Evolutionary conservation across 2,113 vertebrate genomes (phyloP), one percentile per base, ranked within the genome.

Genomic region (Corythoichthys haematopterus): DNA sequence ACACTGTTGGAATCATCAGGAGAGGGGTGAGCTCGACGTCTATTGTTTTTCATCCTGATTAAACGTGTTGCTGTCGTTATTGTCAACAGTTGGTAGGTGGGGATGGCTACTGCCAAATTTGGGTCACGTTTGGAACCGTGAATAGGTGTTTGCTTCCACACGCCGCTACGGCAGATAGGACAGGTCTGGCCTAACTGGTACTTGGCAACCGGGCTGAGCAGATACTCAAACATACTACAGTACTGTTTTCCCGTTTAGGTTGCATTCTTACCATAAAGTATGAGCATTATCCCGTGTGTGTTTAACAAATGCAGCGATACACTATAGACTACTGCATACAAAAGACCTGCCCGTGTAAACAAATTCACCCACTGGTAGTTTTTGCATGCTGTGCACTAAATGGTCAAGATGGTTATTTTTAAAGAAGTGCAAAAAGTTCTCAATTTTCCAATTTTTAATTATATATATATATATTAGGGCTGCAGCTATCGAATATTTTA

Each of bases 171-270:
- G 72, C 56, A 56, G 69, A 40, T 74, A 50, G 71, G 46, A 75
- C 80, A 75, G 76, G 68, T 83, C 78, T 28, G 88, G 87, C 86
- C 87, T 90, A 84, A 85, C 77, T 77, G 84, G 64, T 63, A 20
- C 46, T 14, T 68, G 65, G 59, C 74, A 74, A 6, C 74, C 82
- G 66, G 75, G 47, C 72, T 28, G 68, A 70, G 77, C n/a, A 80
- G 72, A 78, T 68, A 69, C 64, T 56, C 68, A 69, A 62, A 47
- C 70, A 46, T 4, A 10, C 37, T 20, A 11, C 70, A 51, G 58
- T 59, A 20, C 69, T 51, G 53, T 59, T 28, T 46, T 20, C 43
- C 5, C 45, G 0, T 45, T 46, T 46, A 5, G 8, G 37, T 60
- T 10, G 37, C 16, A 60, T 12, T 11, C 7, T 43, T 14, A 57